phyloP scores from a whole-genome alignment of 2,888 invertebrate genomes.

The Branchipolynoe longqiensis region DNA sequence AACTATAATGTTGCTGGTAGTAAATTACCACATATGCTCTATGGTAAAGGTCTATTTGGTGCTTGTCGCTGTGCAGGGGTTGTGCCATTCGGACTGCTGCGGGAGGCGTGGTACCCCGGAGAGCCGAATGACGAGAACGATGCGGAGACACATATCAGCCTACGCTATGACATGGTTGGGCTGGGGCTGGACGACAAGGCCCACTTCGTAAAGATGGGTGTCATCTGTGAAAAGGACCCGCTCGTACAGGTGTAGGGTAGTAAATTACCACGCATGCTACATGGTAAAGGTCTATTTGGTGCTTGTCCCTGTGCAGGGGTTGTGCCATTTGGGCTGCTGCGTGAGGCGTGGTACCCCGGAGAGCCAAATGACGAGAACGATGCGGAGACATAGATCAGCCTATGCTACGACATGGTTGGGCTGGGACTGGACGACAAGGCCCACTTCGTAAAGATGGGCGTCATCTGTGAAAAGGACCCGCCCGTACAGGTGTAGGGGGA shows the following conservation, averaged over 20 bases:
- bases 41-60: no score
- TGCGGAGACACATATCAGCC: constrained; percentile 18
- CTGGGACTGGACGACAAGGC: constrained; percentile 45
- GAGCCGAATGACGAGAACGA: constrained; percentile 48
- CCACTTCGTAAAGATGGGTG: neutral
- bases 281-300: no score
- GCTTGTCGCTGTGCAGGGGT: no score
- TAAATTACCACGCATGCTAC: no score
- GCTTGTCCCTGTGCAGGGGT: no score
- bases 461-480: constrained; percentile 40
- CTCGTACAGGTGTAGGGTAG: no score
- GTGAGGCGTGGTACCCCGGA: constrained; percentile 48
- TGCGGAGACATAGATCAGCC: constrained; percentile 18
- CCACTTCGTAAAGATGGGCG: neutral
- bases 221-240: constrained; percentile 40
- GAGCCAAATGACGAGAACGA: constrained; percentile 48
- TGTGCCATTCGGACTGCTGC: constrained; percentile 30
- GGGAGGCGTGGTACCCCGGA: constrained; percentile 49
- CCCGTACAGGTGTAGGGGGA: no score
- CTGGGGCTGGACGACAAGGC: constrained; percentile 45
- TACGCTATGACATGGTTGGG: constrained; percentile 18
- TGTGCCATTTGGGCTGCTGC: constrained; percentile 29
- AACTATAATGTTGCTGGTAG: no score
- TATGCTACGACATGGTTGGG: constrained; percentile 17
- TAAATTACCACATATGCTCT: no score